Percentiles rank a stretch among this genome's conserved stretches.
phyloP scores from a whole-genome alignment of 2,888 invertebrate species.

The Oscheius sp. region DNA sequence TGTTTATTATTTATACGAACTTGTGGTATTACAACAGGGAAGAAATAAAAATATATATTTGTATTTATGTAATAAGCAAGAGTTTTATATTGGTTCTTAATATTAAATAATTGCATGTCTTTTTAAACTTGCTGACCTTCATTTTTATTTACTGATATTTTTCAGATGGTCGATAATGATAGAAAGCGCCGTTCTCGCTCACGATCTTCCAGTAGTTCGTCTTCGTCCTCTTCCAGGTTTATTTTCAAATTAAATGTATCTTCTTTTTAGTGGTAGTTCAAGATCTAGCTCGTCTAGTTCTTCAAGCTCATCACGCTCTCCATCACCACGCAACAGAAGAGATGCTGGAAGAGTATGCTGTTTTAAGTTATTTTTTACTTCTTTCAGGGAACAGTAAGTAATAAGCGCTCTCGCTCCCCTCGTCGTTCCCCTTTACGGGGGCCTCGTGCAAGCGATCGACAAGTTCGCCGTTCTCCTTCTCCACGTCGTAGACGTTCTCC shows the following conservation, averaged over 20 bases:
- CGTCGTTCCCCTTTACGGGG: slow-evolving; percentile 51
- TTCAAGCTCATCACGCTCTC: slow-evolving; percentile 40
- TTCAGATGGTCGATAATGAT: slow-evolving; percentile 18
- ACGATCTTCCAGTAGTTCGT: slow-evolving; percentile 27
- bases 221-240: not conserved
- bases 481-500: slow-evolving; percentile 50
- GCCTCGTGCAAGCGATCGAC: slow-evolving; percentile 36
- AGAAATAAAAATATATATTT: too few relatives aligned
- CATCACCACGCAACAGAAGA: slow-evolving; percentile 34
- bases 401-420: slow-evolving; percentile 42
- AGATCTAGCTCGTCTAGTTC: slow-evolving; percentile 44
- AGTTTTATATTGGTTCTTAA: too few relatives aligned
- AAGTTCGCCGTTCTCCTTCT: slow-evolving; percentile 40
- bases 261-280: not conserved
- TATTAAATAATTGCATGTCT: not conserved
- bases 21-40: too few relatives aligned
- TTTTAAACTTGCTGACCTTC: not conserved
- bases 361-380: not conserved
- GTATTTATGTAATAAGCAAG: too few relatives aligned
- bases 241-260: not conserved
- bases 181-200: slow-evolving; percentile 23
- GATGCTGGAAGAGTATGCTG: slow-evolving; percentile 23
- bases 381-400: slow-evolving; percentile 17
- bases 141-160: not conserved
- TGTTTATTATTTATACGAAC: too few relatives aligned